phyloP scores from a whole-genome alignment of 1,140 invertebrate genomes.

The Campoletis sonorensis region DNA sequence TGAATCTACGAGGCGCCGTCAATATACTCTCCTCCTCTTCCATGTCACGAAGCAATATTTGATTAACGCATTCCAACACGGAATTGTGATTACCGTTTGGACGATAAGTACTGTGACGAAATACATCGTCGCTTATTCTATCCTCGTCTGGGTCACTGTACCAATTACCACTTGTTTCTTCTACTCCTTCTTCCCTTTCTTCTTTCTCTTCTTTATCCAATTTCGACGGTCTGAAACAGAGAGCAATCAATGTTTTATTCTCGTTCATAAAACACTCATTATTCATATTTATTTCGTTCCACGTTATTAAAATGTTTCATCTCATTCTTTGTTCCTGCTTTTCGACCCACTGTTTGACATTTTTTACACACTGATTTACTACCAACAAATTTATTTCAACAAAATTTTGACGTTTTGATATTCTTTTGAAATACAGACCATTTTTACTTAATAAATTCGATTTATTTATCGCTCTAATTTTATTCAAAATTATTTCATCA shows the following conservation, averaged over 20 bases:
- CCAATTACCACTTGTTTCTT: conserved; percentile 82
- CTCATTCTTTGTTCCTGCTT: no score
- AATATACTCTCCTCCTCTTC: conserved; percentile 73
- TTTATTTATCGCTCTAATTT: no score
- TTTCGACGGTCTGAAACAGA: conserved; percentile 65
- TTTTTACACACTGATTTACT: no score
- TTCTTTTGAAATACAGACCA: no score
- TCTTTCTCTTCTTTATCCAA: conserved; percentile 78
- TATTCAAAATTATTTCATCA: no score
- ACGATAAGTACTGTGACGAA: conserved; percentile 71
- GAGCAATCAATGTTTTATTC: neutral
- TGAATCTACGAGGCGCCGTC: conserved; percentile 69
- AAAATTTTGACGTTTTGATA: no score
- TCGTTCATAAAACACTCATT: neutral
- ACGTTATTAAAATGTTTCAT: no score
- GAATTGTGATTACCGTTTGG: conserved; percentile 82
- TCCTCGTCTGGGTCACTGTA: conserved; percentile 85
- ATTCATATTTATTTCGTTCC: no score
- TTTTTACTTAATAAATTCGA: no score
- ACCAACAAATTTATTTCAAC: no score
- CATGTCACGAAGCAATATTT: conserved; percentile 81
- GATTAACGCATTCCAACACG: conserved; percentile 86
- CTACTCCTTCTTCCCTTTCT: conserved; percentile 75
- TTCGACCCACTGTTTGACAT: no score
- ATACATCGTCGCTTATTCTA: conserved; percentile 77